These are phyloP conservation scores for Brachionus sp. DNA, from an alignment of 1,140 invertebrate genomes.

Conservation along the genomic window DNA sequence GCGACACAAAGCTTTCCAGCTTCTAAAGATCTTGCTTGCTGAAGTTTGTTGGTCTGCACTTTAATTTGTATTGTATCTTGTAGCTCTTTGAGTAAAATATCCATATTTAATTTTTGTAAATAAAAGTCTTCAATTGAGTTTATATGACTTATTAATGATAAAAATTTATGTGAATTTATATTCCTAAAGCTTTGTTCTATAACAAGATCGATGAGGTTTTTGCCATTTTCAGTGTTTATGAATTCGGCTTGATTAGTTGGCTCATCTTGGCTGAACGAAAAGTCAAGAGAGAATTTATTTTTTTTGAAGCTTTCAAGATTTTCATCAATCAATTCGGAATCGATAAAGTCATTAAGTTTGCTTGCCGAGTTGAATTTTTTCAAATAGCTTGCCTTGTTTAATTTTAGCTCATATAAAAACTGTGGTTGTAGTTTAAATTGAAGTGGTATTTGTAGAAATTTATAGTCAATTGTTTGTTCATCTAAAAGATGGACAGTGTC, in stretches of 20 bases:
- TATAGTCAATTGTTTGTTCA: background rate
- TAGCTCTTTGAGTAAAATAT: background rate
- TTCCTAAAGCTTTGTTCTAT: background rate
- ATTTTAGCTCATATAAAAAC: background rate
- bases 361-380: background rate
- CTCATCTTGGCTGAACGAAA: background rate
- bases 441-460: background rate
- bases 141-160: background rate
- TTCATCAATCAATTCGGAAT: background rate
- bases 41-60: background rate
- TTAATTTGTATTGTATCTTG: conserved; percentile 23
- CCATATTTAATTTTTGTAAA: background rate
- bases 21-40: background rate
- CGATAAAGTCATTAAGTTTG: background rate
- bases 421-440: background rate
- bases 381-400: background rate
- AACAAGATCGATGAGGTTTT: background rate
- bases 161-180: background rate
- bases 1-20: background rate
- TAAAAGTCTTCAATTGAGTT: conserved; percentile 26
- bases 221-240: background rate
- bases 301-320: background rate
- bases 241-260: background rate
- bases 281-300: background rate
- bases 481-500: background rate